These are phyloP conservation scores for Plutella xylostella DNA, from an alignment of 2,888 invertebrate genomes.

Conservation along the genomic window DNA sequence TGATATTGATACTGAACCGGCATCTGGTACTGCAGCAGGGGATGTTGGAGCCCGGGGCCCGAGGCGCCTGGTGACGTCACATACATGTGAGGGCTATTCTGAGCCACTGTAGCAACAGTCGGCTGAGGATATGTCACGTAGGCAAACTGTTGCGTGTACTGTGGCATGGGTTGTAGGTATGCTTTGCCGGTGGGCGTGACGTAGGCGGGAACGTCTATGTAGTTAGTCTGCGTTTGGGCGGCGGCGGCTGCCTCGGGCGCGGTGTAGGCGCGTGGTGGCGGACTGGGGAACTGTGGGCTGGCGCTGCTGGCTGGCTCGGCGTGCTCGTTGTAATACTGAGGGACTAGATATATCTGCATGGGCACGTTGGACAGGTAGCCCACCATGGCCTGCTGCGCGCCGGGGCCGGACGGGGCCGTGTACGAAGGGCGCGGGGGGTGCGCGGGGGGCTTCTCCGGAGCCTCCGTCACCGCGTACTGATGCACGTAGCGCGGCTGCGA, in stretches of 20 bases:
- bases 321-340: constrained; percentile 47
- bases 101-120: constrained; percentile 25
- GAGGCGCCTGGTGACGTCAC: constrained; percentile 9
- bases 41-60: not conserved
- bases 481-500: constrained; percentile 46
- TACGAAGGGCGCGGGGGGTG: constrained; percentile 28
- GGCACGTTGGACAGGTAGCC: constrained; percentile 58
- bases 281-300: constrained; percentile 21
- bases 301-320: constrained; percentile 26
- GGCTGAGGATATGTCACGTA: constrained; percentile 45
- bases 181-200: constrained; percentile 36
- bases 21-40: constrained; percentile 40
- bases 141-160: constrained; percentile 23
- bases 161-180: constrained; percentile 33
- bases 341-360: constrained; percentile 60
- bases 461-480: constrained; percentile 55
- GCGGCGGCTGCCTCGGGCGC: constrained; percentile 35
- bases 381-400: constrained; percentile 43
- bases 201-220: constrained; percentile 42
- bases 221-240: constrained; percentile 39
- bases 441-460: constrained; percentile 33
- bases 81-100: constrained; percentile 5
- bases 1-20: constrained; percentile 40
- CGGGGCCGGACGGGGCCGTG: constrained; percentile 21
- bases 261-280: constrained; percentile 27